Percentiles rank a stretch among this genome's conserved stretches.
Evolutionary conservation across 2,113 vertebrate genomes (phyloP).

Genomic region (Pterocles orientalis): DNA sequence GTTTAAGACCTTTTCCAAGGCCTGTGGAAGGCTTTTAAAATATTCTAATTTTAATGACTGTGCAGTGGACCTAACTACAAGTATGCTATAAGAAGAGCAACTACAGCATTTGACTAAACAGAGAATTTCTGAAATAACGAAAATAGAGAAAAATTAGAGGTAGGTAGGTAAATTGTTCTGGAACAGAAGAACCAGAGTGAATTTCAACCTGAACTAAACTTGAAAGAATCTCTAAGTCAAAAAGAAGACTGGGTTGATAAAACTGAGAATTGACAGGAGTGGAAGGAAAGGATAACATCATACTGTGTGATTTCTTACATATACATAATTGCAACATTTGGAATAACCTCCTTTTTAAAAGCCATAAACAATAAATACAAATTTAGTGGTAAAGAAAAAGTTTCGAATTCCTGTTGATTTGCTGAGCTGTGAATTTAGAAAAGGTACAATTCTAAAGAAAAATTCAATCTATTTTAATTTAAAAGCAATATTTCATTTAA

Average conservation of each 20-base stretch:
- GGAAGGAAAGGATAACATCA: not conserved
- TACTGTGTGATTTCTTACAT: not conserved
- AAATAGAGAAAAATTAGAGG: not conserved
- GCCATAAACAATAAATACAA: not conserved
- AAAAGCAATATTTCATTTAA: not conserved
- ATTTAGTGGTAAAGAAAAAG: not conserved
- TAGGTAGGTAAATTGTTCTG: not conserved
- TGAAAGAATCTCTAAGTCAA: not conserved
- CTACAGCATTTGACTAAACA: not conserved
- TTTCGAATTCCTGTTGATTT: not conserved
- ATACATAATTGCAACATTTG: not conserved
- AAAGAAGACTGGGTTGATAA: not conserved
- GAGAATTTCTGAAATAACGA: not conserved
- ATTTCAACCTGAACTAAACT: not conserved
- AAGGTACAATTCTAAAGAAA: not conserved
- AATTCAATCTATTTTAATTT: not conserved
- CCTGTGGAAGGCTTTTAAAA: not conserved
- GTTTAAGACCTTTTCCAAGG: not conserved
- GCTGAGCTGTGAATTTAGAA: not conserved
- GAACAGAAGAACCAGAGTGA: not conserved
- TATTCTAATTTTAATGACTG: not conserved
- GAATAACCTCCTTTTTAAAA: not conserved
- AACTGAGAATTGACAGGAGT: not conserved
- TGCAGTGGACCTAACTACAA: not conserved
- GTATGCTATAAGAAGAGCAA: rapidly evolving